A percentile compares a stretch with the other conserved stretches of the same genome.
These are phyloP conservation scores for Allophyes oxyacanthae DNA, from an alignment of 2,888 invertebrate genomes.

Conservation along the genomic window DNA sequence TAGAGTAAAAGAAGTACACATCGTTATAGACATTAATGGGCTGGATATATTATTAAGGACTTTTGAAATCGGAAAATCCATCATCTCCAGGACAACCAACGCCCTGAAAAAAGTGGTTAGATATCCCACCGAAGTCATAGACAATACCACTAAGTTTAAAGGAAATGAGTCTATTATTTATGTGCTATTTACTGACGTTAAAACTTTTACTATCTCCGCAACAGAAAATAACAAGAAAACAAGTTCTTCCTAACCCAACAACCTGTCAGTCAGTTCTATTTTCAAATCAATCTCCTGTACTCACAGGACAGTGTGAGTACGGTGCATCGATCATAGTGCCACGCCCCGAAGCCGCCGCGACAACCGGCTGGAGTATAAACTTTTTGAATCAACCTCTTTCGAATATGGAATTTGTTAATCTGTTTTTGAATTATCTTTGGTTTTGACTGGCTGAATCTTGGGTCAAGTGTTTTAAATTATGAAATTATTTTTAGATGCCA, in stretches of 20 bases:
- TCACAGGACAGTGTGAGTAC: slow-evolving; percentile 53
- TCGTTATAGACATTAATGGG: no score
- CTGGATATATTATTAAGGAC: no score
- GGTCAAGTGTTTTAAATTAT: no score
- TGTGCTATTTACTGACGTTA: not conserved
- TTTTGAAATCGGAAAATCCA: no score
- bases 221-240: slow-evolving; percentile 22
- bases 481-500: no score
- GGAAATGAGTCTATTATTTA: no score
- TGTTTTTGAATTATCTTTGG: slow-evolving; percentile 52
- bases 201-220: not conserved
- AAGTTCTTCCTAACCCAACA: slow-evolving; percentile 42
- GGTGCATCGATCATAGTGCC: slow-evolving; percentile 81
- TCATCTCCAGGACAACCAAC: no score
- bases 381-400: slow-evolving; percentile 61
- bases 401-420: slow-evolving; percentile 58
- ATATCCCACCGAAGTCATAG: not conserved
- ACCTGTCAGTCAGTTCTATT: slow-evolving; percentile 58
- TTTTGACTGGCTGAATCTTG: slow-evolving; percentile 14
- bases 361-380: slow-evolving; percentile 73
- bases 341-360: slow-evolving; percentile 73
- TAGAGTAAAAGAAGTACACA: no score
- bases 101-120: no score
- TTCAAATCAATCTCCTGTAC: slow-evolving; percentile 55
- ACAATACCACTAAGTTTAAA: no score